These are phyloP conservation scores for Diachasma alloeum DNA, from an alignment of 1,140 invertebrate genomes.

Conservation along the genomic window DNA sequence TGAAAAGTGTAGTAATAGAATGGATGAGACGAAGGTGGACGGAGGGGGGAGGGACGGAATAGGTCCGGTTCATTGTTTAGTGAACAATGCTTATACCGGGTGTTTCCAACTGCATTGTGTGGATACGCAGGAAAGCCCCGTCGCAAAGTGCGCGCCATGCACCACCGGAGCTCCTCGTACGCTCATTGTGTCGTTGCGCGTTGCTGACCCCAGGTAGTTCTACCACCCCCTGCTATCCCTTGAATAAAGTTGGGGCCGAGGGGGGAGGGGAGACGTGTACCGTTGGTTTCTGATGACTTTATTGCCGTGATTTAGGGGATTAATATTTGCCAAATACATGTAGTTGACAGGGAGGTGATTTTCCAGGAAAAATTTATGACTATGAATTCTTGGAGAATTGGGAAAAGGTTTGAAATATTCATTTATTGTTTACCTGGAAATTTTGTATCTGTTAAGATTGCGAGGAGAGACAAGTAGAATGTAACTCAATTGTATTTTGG, in stretches of 20 bases:
- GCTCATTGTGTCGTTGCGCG: background rate
- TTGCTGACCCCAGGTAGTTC: background rate
- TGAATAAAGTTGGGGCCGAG: background rate
- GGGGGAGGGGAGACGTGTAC: background rate
- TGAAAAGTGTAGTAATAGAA: slow-evolving; percentile 2
- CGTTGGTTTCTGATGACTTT: background rate
- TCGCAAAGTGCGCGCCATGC: slow-evolving; percentile 1
- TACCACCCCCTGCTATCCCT: background rate
- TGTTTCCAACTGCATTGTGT: background rate
- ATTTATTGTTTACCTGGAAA: background rate
- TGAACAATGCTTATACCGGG: background rate
- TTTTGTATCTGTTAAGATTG: background rate
- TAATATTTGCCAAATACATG: background rate
- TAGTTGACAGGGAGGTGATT: background rate
- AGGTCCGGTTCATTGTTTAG: background rate
- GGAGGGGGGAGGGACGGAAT: background rate
- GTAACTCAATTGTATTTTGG: no score
- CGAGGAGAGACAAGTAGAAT: background rate
- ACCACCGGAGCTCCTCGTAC: background rate
- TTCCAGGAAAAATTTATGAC: background rate
- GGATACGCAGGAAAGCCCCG: background rate
- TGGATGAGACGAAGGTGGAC: background rate
- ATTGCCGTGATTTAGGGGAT: slow-evolving; percentile 1
- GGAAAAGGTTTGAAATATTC: background rate
- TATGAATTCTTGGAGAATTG: background rate